phyloP scores from a whole-genome alignment of 2,888 invertebrate genomes.

The Heliconius aoede region DNA sequence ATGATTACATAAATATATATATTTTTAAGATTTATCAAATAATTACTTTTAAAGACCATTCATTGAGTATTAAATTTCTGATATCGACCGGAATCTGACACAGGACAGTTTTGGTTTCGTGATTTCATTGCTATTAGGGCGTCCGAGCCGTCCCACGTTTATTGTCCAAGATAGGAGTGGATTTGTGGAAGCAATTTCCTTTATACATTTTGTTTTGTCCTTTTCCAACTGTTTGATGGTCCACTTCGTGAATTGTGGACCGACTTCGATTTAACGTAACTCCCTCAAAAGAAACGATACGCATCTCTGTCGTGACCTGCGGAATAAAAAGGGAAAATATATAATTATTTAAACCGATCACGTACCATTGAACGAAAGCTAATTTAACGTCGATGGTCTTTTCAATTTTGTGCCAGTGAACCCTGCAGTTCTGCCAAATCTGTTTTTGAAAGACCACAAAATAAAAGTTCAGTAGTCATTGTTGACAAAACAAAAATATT shows the following conservation, averaged over 20 bases:
- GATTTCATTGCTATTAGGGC: constrained; percentile 84
- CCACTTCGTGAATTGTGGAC: constrained; percentile 78
- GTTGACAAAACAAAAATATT: neutral
- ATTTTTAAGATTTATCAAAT: neutral
- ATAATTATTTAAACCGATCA: constrained; percentile 77
- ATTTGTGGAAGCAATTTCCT: constrained; percentile 84
- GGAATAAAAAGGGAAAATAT: constrained; percentile 65
- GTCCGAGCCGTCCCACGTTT: constrained; percentile 78
- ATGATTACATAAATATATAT: neutral
- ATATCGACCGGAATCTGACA: constrained; percentile 55
- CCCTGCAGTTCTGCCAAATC: constrained; percentile 27
- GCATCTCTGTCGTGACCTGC: constrained; percentile 68
- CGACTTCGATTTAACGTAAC: constrained; percentile 77
- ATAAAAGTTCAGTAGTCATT: neutral
- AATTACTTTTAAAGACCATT: neutral
- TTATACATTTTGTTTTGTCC: constrained; percentile 84
- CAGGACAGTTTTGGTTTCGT: constrained; percentile 82
- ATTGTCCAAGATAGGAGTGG: constrained; percentile 83
- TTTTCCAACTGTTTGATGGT: constrained; percentile 82
- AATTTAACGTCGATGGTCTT: constrained; percentile 74
- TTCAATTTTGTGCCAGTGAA: constrained; percentile 48
- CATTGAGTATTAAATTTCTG: constrained; percentile 13
- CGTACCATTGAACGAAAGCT: constrained; percentile 77
- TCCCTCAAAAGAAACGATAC: constrained; percentile 75
- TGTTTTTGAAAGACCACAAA: constrained; percentile 4